phyloP scores from a whole-genome alignment of 2,888 invertebrate species.

The Aromia moschata region DNA sequence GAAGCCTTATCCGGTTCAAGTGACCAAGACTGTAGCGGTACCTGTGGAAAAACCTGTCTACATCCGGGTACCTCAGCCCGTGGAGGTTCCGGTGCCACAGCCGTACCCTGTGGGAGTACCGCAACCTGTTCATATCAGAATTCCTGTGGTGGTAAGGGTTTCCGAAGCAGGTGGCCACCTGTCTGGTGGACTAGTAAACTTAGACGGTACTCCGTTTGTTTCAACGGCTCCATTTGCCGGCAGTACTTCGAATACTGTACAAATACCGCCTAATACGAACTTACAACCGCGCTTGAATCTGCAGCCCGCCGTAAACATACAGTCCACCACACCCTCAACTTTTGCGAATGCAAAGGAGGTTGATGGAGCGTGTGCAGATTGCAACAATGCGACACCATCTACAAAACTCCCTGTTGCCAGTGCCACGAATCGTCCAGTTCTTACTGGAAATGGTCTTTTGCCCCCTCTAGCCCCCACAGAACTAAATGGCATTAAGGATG shows the following conservation, averaged over 20 bases:
- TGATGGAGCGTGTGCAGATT: too few relatives aligned
- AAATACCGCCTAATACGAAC: background rate
- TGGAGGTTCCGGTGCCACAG: slow-evolving; percentile 44
- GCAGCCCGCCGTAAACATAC: too few relatives aligned
- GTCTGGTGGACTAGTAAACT: background rate
- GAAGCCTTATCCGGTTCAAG: slow-evolving; percentile 47
- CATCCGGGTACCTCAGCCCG: slow-evolving; percentile 42
- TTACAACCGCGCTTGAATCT: too few relatives aligned
- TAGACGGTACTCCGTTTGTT: background rate
- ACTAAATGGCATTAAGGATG: background rate
- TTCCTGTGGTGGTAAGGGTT: slow-evolving; percentile 41
- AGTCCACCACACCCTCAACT: background rate
- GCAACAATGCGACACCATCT: background rate
- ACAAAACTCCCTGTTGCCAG: background rate
- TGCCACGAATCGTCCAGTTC: background rate
- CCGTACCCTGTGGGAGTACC: slow-evolving; percentile 47
- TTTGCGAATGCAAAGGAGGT: background rate
- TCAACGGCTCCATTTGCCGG: background rate
- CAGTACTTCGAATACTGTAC: background rate
- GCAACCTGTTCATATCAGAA: slow-evolving; percentile 44
- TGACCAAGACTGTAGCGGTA: slow-evolving; percentile 40
- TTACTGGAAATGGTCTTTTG: slow-evolving; percentile 3
- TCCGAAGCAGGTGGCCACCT: background rate
- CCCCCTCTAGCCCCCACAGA: background rate
- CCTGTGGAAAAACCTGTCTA: slow-evolving; percentile 45